A percentile compares a stretch with the other conserved stretches of the same genome.
Evolutionary conservation across 2,797 vertebrate species (phyloP).

Genomic region (Diceros bicornis): DNA sequence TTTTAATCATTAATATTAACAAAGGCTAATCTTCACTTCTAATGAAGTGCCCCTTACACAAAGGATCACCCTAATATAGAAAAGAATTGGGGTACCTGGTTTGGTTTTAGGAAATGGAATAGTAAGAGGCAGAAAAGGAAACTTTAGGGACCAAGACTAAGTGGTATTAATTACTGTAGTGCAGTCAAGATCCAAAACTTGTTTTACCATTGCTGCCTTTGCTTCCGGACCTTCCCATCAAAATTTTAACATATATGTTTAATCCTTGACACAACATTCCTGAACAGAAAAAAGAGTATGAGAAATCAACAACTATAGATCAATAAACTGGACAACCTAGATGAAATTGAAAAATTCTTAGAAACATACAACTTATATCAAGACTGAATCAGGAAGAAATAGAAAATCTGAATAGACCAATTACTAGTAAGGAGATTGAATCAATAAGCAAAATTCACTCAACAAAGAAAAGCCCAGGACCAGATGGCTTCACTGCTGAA

Average conservation of each 20-base stretch:
- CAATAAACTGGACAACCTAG: no score
- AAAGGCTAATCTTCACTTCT: not conserved
- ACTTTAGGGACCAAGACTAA: not conserved
- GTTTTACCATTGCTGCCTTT: slow-evolving; percentile 17
- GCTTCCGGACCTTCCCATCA: not conserved
- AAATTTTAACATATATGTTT: slow-evolving; percentile 15
- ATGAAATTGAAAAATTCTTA: no score
- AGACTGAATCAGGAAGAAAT: no score
- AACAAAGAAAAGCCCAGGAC: no score
- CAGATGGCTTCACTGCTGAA: no score
- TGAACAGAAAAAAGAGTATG: not conserved
- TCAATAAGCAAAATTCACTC: no score
- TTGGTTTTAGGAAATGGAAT: not conserved
- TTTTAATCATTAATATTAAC: not conserved
- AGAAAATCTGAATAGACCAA: no score
- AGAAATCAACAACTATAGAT: no score
- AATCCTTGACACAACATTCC: not conserved
- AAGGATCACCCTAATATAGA: not conserved
- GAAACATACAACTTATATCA: no score
- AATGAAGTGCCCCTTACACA: not conserved
- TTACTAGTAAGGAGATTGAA: no score
- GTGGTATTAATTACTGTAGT: not conserved
- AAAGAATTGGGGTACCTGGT: not conserved
- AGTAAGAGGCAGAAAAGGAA: not conserved
- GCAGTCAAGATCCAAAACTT: not conserved